These are phyloP conservation scores for Ctenosaura bakeri DNA, from an alignment of 2,797 vertebrate species.

Conservation along the genomic window DNA sequence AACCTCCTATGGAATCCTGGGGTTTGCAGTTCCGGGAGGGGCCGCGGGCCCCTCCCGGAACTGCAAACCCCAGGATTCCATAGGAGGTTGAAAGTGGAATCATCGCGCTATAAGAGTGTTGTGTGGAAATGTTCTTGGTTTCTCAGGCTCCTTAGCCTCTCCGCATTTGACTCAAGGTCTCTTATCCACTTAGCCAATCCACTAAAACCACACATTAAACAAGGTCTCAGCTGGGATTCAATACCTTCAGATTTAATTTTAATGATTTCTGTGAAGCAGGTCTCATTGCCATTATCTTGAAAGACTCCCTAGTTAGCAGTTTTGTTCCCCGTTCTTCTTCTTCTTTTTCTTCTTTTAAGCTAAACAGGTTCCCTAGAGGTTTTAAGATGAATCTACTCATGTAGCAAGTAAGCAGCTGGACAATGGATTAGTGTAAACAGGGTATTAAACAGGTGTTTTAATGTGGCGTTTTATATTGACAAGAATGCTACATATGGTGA, in stretches of 20 bases:
- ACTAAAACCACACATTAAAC: neutral
- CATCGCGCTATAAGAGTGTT: too few relatives aligned
- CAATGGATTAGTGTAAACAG: constrained; percentile 27
- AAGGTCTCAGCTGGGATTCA: neutral
- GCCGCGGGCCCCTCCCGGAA: too few relatives aligned
- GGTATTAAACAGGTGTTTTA: constrained; percentile 29
- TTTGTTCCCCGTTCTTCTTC: neutral
- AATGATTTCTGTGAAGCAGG: neutral
- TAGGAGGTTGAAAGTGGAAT: too few relatives aligned
- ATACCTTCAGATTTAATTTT: rapidly evolving
- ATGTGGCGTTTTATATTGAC: constrained; percentile 40
- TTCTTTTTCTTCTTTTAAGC: constrained; percentile 17
- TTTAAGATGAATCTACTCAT: neutral
- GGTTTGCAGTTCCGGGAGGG: too few relatives aligned
- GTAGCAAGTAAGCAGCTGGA: constrained; percentile 21
- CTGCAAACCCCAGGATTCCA: too few relatives aligned
- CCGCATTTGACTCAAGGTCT: neutral
- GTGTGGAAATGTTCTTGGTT: too few relatives aligned
- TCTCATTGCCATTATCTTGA: neutral
- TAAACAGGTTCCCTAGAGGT: neutral
- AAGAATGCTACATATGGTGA: constrained; percentile 36
- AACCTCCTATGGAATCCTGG: too few relatives aligned
- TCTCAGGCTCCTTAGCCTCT: neutral
- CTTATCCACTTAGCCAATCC: neutral
- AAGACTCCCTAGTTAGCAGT: neutral